Conservation (phyloP, 2,113 vertebrate genomes). For the Dromiciops gliroides region DNA sequence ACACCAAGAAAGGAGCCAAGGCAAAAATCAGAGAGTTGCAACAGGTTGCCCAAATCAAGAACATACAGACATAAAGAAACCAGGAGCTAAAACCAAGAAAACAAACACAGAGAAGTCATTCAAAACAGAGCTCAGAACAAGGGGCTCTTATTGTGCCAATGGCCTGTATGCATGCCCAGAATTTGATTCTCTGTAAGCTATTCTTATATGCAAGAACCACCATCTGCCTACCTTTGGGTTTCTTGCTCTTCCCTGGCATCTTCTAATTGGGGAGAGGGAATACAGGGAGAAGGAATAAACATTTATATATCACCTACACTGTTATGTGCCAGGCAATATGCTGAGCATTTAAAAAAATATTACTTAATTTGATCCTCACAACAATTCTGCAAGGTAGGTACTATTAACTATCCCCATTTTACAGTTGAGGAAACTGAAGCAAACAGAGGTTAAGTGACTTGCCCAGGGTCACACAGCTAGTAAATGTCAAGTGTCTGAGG, state of each 20-base stretch:
- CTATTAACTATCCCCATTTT: neutral
- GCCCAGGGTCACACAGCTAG: neutral
- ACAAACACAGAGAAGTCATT: neutral
- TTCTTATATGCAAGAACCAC: too few species aligned
- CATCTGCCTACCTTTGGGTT: too few species aligned
- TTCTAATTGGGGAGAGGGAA: too few species aligned
- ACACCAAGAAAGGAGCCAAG: neutral
- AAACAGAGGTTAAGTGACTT: neutral
- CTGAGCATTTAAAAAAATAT: neutral
- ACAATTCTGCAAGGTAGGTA: neutral
- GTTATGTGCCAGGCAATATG: neutral
- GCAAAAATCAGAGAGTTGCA: too few species aligned
- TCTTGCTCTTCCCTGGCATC: too few species aligned
- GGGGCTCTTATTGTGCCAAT: too few species aligned
- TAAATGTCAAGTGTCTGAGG: neutral
- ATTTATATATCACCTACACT: neutral
- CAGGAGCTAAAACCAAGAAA: neutral
- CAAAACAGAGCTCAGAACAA: too few species aligned
- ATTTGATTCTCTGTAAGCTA: too few species aligned
- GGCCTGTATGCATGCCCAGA: too few species aligned
- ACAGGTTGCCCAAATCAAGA: too few species aligned
- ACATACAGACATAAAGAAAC: too few species aligned
- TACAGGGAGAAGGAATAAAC: too few species aligned
- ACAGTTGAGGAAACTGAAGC: neutral
- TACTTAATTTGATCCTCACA: constrained; percentile 1